A percentile compares a stretch with the other conserved stretches of the same genome.
Conservation (phyloP, 1,140 invertebrate species). For the Magallana gigas region DNA sequence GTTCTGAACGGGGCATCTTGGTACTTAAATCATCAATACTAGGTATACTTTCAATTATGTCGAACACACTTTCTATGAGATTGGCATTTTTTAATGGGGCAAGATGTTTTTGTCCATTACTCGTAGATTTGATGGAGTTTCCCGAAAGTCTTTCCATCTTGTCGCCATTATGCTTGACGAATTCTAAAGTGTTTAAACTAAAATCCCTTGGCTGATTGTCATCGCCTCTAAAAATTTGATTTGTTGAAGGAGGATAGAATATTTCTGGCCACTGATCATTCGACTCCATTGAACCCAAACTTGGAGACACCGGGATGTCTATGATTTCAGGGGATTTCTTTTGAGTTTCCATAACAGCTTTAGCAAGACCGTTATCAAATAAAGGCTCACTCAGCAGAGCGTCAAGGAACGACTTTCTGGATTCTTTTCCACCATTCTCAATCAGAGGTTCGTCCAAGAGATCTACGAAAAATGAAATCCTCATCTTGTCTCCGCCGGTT, state of each 20-base stretch:
- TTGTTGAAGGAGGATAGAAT: neutral
- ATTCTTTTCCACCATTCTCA: neutral
- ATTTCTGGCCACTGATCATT: neutral
- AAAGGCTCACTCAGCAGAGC: constrained; percentile 20
- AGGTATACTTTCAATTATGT: neutral
- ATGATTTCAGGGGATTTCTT: neutral
- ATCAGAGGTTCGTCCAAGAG: neutral
- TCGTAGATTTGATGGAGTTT: neutral
- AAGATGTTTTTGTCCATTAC: neutral
- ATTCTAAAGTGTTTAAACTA: neutral
- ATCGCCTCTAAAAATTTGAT: neutral
- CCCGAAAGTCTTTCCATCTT: neutral
- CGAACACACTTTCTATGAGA: neutral
- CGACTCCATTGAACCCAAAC: neutral
- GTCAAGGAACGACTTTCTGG: neutral
- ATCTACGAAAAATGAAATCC: neutral
- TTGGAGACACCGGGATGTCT: neutral
- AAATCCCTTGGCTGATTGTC: neutral
- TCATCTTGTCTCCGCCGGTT: neutral
- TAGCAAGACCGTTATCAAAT: neutral
- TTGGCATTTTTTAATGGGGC: neutral
- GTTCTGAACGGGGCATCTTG: neutral
- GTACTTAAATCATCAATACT: neutral
- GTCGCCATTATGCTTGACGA: neutral
- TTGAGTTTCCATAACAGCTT: neutral